Percentiles rank a stretch among this genome's conserved stretches.
phyloP scores from a whole-genome alignment of 2,113 vertebrate genomes.

The Stigmatopora nigra region DNA sequence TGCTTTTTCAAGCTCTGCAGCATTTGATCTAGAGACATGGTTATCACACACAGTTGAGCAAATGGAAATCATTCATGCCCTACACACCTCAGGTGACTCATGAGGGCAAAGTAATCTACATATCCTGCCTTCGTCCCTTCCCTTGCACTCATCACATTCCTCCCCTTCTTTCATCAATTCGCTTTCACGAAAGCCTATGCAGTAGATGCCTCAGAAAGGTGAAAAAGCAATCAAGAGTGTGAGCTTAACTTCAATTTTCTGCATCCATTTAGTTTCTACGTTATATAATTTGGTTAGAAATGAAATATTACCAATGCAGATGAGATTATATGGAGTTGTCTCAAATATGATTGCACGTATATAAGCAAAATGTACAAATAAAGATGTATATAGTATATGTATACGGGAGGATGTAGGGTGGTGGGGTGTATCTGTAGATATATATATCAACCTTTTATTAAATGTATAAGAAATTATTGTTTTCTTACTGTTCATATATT shows the following conservation, averaged over 20 bases:
- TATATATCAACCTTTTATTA: too few species aligned
- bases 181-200: conserved; percentile 45
- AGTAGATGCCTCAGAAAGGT: conserved; percentile 45
- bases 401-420: too few species aligned
- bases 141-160: conserved; percentile 26
- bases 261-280: conserved; percentile 8
- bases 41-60: conserved; percentile 52
- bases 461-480: too few species aligned
- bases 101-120: conserved; percentile 70
- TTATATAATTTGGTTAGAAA: too few species aligned
- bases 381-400: too few species aligned
- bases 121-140: conserved; percentile 43
- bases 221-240: conserved; percentile 69
- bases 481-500: too few species aligned
- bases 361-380: too few species aligned
- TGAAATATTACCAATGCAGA: too few species aligned
- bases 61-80: conserved; percentile 72
- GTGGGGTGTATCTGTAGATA: too few species aligned
- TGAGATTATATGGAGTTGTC: too few species aligned
- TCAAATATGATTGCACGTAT: too few species aligned
- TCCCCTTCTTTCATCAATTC: conserved; percentile 59
- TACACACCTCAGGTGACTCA: conserved; percentile 64
- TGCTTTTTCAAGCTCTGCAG: conserved; percentile 40
- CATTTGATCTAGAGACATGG: conserved; percentile 51
- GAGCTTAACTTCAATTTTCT: conserved; percentile 32